A percentile compares a stretch with the other conserved stretches of the same genome.
Evolutionary conservation across 2,888 invertebrate species (phyloP).

Genomic region (Aelia acuminata): DNA sequence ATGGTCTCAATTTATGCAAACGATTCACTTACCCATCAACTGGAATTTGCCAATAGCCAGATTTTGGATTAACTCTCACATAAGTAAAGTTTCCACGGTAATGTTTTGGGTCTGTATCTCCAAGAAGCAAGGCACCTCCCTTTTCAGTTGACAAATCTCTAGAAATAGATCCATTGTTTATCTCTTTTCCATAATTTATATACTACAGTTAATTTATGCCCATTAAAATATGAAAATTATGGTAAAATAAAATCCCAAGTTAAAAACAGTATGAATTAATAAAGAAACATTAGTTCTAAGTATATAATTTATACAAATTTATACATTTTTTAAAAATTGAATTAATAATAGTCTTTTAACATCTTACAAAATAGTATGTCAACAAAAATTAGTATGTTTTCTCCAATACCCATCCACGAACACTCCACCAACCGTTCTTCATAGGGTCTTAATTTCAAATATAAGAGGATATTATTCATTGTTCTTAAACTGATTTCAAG

Average conservation of each 20-base stretch:
- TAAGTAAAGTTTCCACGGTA: conserved; percentile 49
- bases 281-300: background rate
- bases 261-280: background rate
- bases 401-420: too few relatives aligned
- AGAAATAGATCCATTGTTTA: background rate
- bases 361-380: too few relatives aligned
- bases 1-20: too few relatives aligned
- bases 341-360: too few relatives aligned
- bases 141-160: conserved; percentile 59
- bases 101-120: conserved; percentile 53
- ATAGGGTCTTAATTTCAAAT: too few relatives aligned
- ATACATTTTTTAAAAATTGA: too few relatives aligned
- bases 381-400: too few relatives aligned
- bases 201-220: background rate
- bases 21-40: conserved; percentile 35
- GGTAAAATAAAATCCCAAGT: background rate
- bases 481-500: too few relatives aligned
- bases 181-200: background rate
- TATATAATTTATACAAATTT: background rate
- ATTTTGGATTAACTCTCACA: conserved; percentile 43
- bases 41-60: conserved; percentile 53
- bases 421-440: too few relatives aligned
- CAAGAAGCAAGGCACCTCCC: conserved; percentile 61
- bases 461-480: too few relatives aligned
- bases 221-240: background rate